Evolutionary conservation across 2,797 vertebrate species (phyloP).

Genomic region (Channa striata): DNA sequence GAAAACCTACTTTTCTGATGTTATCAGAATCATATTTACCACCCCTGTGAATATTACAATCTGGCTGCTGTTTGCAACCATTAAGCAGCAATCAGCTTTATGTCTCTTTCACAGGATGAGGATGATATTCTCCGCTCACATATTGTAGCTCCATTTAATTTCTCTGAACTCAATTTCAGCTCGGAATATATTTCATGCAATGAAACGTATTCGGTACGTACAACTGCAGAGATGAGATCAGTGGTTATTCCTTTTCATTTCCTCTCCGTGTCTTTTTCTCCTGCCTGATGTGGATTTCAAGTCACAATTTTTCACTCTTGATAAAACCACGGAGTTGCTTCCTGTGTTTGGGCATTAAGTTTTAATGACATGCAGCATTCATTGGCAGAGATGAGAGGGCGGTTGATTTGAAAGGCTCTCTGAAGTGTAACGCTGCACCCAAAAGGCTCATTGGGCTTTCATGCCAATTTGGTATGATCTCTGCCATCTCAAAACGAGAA

Average conservation of each 20-base stretch:
- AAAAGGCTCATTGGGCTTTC: conserved; percentile 70
- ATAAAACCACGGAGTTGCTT: conserved; percentile 63
- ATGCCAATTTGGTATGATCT: conserved; percentile 76
- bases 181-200: conserved; percentile 53
- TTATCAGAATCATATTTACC: conserved; percentile 6
- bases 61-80: conserved; percentile 39
- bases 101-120: conserved; percentile 15
- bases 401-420: conserved; percentile 72
- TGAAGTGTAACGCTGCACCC: conserved; percentile 71
- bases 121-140: conserved; percentile 9
- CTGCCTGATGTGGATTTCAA: conserved; percentile 50
- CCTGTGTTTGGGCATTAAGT: conserved; percentile 68
- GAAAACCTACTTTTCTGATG: conserved; percentile 14
- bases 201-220: conserved; percentile 26
- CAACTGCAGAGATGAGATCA: conserved; percentile 47
- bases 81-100: conserved; percentile 37
- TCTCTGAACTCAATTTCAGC: conserved; percentile 48
- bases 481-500: conserved; percentile 68
- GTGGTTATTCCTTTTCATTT: conserved; percentile 59
- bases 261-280: conserved; percentile 36
- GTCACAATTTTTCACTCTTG: conserved; percentile 61
- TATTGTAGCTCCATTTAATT: conserved; percentile 17
- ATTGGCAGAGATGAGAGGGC: conserved; percentile 73
- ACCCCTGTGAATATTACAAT: conserved; percentile 10
- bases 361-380: conserved; percentile 75